These are phyloP conservation scores for Slavum lentiscoides DNA, from an alignment of 2,888 invertebrate species.

Conservation along the genomic window DNA sequence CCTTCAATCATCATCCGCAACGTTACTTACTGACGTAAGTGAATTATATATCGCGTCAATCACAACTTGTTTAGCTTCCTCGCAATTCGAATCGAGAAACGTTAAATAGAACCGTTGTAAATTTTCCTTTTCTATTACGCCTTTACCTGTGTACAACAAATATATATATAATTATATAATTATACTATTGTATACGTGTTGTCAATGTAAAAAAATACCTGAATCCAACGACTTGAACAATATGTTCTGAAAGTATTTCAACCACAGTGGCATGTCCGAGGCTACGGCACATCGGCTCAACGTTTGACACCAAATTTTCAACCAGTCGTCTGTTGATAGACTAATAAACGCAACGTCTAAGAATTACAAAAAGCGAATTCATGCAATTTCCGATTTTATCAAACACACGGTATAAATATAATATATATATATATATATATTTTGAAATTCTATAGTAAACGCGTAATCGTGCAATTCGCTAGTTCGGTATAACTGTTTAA, in stretches of 20 bases:
- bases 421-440: too few species aligned
- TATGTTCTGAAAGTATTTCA: constrained; percentile 74
- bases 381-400: neutral
- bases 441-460: too few species aligned
- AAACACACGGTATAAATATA: too few species aligned
- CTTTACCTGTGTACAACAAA: constrained; percentile 63
- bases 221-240: constrained; percentile 62
- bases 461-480: too few species aligned
- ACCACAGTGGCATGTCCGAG: constrained; percentile 72
- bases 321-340: constrained; percentile 68
- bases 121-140: constrained; percentile 70
- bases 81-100: constrained; percentile 48
- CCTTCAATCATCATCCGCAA: neutral
- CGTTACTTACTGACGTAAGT: constrained; percentile 72
- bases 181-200: neutral
- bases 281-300: constrained; percentile 64
- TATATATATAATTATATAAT: neutral
- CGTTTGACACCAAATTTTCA: constrained; percentile 70
- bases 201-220: neutral
- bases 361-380: constrained; percentile 9
- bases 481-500: too few species aligned
- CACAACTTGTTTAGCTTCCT: constrained; percentile 61
- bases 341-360: constrained; percentile 39
- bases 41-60: constrained; percentile 71
- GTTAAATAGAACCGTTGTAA: constrained; percentile 68